Conservation (phyloP, 2,888 invertebrate species). For the Bembecia ichneumoniformis region DNA sequence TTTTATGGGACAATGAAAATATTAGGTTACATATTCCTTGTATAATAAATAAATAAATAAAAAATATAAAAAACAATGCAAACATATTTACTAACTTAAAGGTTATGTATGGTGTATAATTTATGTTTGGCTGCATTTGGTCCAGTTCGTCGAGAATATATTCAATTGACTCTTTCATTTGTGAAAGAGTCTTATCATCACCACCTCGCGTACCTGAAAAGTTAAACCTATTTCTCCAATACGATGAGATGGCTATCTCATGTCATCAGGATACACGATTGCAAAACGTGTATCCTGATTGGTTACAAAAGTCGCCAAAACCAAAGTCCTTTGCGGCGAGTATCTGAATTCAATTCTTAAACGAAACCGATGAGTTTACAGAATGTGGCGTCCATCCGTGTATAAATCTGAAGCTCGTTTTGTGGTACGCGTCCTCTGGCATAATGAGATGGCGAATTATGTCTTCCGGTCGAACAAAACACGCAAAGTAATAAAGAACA, state of each 20-base stretch:
- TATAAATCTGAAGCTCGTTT: conserved; percentile 98
- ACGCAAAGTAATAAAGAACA: conserved; percentile 95
- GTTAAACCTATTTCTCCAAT: conserved; percentile 96
- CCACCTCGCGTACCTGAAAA: conserved; percentile 90
- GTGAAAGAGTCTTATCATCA: conserved; percentile 92
- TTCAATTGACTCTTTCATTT: too few relatives aligned
- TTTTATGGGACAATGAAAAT: too few relatives aligned
- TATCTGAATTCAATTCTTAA: conserved; percentile 98
- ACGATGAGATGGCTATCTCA: conserved; percentile 83
- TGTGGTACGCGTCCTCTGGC: conserved; percentile 93
- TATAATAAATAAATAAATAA: too few relatives aligned
- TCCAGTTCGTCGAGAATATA: too few relatives aligned
- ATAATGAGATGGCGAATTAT: conserved; percentile 92
- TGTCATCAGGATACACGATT: conserved; percentile 87
- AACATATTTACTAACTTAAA: too few relatives aligned
- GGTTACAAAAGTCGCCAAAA: too few relatives aligned
- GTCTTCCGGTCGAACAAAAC: conserved; percentile 93
- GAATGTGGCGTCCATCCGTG: conserved; percentile 97
- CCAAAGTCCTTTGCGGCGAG: conserved; percentile 95
- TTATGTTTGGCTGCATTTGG: too few relatives aligned
- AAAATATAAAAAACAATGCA: too few relatives aligned
- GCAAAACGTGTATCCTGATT: too few relatives aligned
- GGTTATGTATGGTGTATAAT: too few relatives aligned
- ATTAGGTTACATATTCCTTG: too few relatives aligned
- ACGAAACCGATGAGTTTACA: conserved; percentile 97